Conservation (phyloP, 2,888 invertebrate species). For the Drosophila kanekoi region DNA sequence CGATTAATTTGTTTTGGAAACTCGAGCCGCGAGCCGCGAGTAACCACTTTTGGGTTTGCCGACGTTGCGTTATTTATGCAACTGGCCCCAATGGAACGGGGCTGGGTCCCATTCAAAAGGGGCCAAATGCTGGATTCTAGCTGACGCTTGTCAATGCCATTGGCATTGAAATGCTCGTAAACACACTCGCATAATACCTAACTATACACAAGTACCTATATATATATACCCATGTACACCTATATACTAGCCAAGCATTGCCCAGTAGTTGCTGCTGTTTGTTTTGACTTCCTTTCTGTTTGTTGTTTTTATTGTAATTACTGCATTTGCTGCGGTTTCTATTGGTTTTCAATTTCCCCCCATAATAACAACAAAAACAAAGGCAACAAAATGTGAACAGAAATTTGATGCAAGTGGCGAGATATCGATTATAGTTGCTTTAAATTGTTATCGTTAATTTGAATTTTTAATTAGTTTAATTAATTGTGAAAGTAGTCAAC, state of each 20-base stretch:
- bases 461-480: no score
- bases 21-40: conserved; percentile 28
- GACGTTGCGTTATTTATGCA: conserved; percentile 62
- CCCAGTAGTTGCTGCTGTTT: conserved; percentile 9
- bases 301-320: conserved; percentile 59
- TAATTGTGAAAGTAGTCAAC: no score
- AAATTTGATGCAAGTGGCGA: neutral
- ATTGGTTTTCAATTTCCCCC: conserved; percentile 31
- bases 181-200: conserved; percentile 27
- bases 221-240: neutral
- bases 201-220: neutral
- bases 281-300: conserved; percentile 35
- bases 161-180: conserved; percentile 68
- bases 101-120: conserved; percentile 19
- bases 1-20: conserved; percentile 67
- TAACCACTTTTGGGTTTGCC: conserved; percentile 50
- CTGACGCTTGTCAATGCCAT: conserved; percentile 68
- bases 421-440: neutral
- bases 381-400: neutral
- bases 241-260: neutral
- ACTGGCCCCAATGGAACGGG: conserved; percentile 20
- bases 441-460: neutral
- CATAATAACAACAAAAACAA: conserved; percentile 2
- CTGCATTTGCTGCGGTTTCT: conserved; percentile 52
- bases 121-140: conserved; percentile 51